Evolutionary conservation across 2,888 invertebrate species (phyloP).

Genomic region (Choreutis nemorana): DNA sequence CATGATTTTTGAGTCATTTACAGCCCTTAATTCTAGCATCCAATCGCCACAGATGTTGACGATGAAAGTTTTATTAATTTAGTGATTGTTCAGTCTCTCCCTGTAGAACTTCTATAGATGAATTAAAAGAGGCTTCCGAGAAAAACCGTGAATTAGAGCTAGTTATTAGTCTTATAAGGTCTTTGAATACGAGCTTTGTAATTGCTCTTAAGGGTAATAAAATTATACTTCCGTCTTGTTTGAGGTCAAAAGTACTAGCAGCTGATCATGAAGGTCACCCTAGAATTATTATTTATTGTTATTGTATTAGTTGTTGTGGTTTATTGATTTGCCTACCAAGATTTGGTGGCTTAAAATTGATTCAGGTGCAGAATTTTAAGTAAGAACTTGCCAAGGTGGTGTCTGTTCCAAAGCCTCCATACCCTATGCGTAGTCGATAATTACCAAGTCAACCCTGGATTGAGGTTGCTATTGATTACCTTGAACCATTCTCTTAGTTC

Average conservation of each 20-base stretch:
- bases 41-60: neutral
- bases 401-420: slow-evolving; percentile 8
- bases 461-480: slow-evolving; percentile 17
- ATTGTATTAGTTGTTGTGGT: too few species aligned
- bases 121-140: neutral
- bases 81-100: neutral
- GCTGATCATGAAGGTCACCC: too few species aligned
- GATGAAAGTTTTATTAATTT: slow-evolving; percentile 9
- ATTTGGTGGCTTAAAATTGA: slow-evolving; percentile 15
- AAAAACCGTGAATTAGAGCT: neutral
- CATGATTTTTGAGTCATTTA: slow-evolving; percentile 19
- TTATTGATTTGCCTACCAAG: slow-evolving; percentile 7
- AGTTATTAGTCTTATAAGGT: slow-evolving; percentile 2
- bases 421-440: slow-evolving; percentile 14
- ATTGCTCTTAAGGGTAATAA: slow-evolving; percentile 10
- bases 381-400: slow-evolving; percentile 13
- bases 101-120: neutral
- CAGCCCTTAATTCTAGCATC: slow-evolving; percentile 8
- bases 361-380: slow-evolving; percentile 10
- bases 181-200: slow-evolving; percentile 2
- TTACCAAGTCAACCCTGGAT: slow-evolving; percentile 13
- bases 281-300: too few species aligned
- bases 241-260: slow-evolving; percentile 11
- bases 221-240: slow-evolving; percentile 10
- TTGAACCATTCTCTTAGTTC: slow-evolving; percentile 14